Conservation (phyloP, 2,888 invertebrate species). For the Catocala sponsa region DNA sequence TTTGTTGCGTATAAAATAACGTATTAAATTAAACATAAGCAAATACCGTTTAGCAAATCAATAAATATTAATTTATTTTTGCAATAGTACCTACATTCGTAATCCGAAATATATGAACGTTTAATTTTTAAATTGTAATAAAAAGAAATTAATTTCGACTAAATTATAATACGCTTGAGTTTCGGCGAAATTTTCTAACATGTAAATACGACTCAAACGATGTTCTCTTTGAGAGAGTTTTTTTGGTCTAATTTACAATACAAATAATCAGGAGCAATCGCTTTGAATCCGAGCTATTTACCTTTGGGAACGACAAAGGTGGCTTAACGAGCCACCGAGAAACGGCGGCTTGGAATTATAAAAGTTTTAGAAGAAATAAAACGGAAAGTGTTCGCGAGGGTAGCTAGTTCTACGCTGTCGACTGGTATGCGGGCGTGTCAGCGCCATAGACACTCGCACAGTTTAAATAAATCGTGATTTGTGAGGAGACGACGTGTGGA, state of each 20-base stretch:
- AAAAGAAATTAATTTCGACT: neutral
- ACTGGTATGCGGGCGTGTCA: constrained; percentile 52
- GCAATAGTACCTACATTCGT: too few species aligned
- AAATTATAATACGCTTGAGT: constrained; percentile 30
- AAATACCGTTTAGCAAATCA: too few species aligned
- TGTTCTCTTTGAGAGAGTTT: constrained; percentile 47
- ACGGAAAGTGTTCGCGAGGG: constrained; percentile 57
- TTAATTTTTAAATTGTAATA: too few species aligned
- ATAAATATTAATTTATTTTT: too few species aligned
- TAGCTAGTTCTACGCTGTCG: constrained; percentile 15
- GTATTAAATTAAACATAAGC: too few species aligned
- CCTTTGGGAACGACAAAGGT: constrained; percentile 71
- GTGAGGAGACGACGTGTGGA: constrained; percentile 43
- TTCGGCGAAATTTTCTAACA: constrained; percentile 27
- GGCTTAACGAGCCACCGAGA: constrained; percentile 70
- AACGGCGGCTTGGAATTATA: constrained; percentile 61
- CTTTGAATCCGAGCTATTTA: constrained; percentile 68
- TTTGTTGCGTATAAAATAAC: too few species aligned
- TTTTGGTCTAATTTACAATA: constrained; percentile 69
- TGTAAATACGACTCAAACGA: constrained; percentile 48
- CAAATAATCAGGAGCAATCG: constrained; percentile 72
- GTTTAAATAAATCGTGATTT: constrained; percentile 60
- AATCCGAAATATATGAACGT: too few species aligned
- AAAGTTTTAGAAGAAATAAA: constrained; percentile 64
- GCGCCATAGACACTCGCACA: constrained; percentile 49